phyloP scores from a whole-genome alignment of 2,113 vertebrate species.

The Ornithorhynchus anatinus region DNA sequence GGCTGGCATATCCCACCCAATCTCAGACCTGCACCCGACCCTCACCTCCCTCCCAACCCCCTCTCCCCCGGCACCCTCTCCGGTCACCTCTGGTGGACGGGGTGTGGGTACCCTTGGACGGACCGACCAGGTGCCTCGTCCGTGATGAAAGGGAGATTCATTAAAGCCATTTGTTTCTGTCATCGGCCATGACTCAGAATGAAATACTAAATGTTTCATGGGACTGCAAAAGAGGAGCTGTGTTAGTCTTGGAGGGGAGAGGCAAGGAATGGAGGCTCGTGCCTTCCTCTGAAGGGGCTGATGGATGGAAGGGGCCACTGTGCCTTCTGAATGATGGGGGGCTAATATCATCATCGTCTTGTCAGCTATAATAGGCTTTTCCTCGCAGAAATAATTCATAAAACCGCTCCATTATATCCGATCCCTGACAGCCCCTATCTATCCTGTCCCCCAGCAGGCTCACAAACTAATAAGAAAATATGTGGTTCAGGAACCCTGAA shows the following conservation, averaged over 20 bases:
- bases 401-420: conserved; percentile 96
- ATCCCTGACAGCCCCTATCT: conserved; percentile 96
- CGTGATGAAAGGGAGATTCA: conserved; percentile 98
- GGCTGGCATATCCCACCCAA: too few relatives aligned
- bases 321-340: conserved; percentile 98
- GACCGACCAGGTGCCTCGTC: too few relatives aligned
- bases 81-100: too few relatives aligned
- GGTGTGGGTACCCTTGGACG: too few relatives aligned
- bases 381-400: conserved; percentile 99
- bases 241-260: conserved; percentile 97
- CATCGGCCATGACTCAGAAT: conserved; percentile 97
- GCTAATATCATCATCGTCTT: conserved; percentile 99
- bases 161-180: conserved; percentile 98
- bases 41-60: too few relatives aligned
- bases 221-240: conserved; percentile 93
- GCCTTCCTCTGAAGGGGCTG: conserved; percentile 85
- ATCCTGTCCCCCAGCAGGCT: conserved; percentile 97
- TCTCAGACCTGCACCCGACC: too few relatives aligned
- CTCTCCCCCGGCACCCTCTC: too few relatives aligned
- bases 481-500: conserved; percentile 97
- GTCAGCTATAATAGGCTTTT: conserved; percentile 99
- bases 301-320: conserved; percentile 97
- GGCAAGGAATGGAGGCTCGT: conserved; percentile 77
- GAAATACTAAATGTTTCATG: conserved; percentile 99
- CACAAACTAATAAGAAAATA: conserved; percentile 99